A percentile compares a stretch with the other conserved stretches of the same genome.
Evolutionary conservation across 2,797 vertebrate species (phyloP).

Genomic region (Erpetoichthys calabaricus): DNA sequence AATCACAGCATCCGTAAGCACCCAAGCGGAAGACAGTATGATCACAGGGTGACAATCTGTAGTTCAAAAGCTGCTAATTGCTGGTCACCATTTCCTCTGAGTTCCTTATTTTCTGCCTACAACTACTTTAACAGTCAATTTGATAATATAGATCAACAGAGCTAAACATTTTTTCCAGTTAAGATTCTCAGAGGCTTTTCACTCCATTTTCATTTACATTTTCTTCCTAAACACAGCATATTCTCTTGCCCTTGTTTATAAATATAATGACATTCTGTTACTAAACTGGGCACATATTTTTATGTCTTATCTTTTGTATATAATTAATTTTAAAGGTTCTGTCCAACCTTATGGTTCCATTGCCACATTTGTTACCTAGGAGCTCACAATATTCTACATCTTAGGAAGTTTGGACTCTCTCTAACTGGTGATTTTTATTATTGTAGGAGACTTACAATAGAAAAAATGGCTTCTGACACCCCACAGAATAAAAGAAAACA

Average conservation of each 20-base stretch:
- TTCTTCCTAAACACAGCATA: neutral
- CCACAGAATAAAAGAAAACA: slow-evolving; percentile 11
- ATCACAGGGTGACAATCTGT: slow-evolving; percentile 30
- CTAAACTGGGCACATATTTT: no score
- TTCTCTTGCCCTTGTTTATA: neutral
- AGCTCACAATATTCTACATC: no score
- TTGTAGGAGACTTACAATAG: neutral
- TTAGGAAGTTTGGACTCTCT: no score
- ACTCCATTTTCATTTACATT: neutral
- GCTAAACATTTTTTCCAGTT: slow-evolving; percentile 29
- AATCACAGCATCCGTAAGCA: slow-evolving; percentile 23
- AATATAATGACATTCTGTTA: neutral
- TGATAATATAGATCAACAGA: slow-evolving; percentile 35
- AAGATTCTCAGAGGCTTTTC: slow-evolving; percentile 8
- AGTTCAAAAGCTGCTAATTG: slow-evolving; percentile 57
- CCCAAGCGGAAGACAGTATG: slow-evolving; percentile 25
- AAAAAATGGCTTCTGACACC: slow-evolving; percentile 8
- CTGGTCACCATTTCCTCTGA: slow-evolving; percentile 28
- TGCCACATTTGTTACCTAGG: no score
- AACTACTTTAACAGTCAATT: slow-evolving; percentile 49
- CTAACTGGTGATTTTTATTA: no score
- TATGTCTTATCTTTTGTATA: no score
- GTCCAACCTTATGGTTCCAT: no score
- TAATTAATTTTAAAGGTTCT: no score
- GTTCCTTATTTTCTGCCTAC: slow-evolving; percentile 27